Percentiles rank a stretch among this genome's conserved stretches.
These are phyloP conservation scores for Temnothorax nylanderi DNA, from an alignment of 1,140 invertebrate genomes.

Conservation along the genomic window DNA sequence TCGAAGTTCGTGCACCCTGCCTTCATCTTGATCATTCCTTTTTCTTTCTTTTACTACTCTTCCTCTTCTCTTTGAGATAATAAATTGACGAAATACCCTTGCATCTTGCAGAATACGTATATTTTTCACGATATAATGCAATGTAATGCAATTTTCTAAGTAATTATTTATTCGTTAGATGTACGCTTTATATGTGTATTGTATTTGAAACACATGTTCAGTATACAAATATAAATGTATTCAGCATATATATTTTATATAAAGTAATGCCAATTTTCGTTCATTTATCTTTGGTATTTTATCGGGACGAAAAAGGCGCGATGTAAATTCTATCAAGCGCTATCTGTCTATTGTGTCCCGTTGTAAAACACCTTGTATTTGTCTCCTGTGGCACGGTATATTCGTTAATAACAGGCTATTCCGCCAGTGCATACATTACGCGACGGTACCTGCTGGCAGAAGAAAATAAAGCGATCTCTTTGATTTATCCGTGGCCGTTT, in stretches of 20 bases:
- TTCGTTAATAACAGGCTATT: conserved; percentile 61
- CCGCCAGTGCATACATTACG: conserved; percentile 55
- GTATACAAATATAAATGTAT: not conserved
- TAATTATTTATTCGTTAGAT: not conserved
- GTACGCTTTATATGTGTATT: not conserved
- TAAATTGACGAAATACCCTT: conserved; percentile 10
- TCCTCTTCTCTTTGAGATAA: conserved; percentile 3
- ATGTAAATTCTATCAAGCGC: conserved; percentile 40
- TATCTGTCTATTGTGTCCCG: conserved; percentile 34
- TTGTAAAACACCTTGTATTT: conserved; percentile 54
- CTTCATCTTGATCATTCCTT: not conserved
- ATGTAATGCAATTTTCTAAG: not conserved
- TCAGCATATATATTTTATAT: not conserved
- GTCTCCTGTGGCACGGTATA: conserved; percentile 44
- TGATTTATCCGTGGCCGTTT: conserved; percentile 24
- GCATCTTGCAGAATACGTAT: not conserved
- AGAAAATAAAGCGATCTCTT: conserved; percentile 67
- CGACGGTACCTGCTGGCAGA: conserved; percentile 40
- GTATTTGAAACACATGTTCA: not conserved
- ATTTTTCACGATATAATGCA: not conserved
- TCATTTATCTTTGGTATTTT: not conserved
- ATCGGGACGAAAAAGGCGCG: not conserved
- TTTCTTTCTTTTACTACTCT: not conserved
- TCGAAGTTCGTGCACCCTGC: conserved; percentile 21
- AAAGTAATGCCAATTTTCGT: not conserved